Base-by-base conservation (phyloP, 2,888 invertebrate genomes). In the Himalopsyche anomala region DNA sequence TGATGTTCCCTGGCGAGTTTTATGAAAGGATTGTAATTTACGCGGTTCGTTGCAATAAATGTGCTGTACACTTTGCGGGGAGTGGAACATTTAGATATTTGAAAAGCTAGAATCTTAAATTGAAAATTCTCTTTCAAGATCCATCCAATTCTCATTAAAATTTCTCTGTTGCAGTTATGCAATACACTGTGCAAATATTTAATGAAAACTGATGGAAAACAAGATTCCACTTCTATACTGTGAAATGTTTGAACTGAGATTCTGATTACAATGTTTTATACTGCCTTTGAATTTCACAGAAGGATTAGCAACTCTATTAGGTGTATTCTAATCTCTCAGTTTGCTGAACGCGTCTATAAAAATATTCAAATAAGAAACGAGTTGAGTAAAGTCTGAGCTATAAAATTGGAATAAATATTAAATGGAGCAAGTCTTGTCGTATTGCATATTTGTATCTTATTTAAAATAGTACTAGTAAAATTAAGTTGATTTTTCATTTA, bases 141-240 rank as follows among this genome's bases (percentile, higher is more conserved):
- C 86, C 85, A 83, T 86, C 84, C 82, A 82, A 86, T 85, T 85
- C 87, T 86, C 86, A 87, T 87, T 87, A 87, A 86, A 86, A 86
- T 86, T 87, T 85, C 87, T 84, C 83, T 86, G 87, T 87, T 86
- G 87, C 86, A 87, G 85, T 85, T 82, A 56, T 83, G 86, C 85
- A 83, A 85, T 83, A 62, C 28, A 38, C 86, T 74, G 85, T 38
- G 83, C 85, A 87, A 87, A 87, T 86, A 86, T 86, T 87, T 86
- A 87, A 86, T 69, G 74, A 80, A 55, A 79, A 38, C 51, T 80
- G 84, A 86, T 86, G 86, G 80, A 83, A 87, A 87, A 87, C 87
- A 86, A 85, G 82, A 69, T 40, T 38, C 80, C 42, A 40, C 45
- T 69, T 40, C 45, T 69, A 42, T 9, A 79, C 54, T 36, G 55